Evolutionary conservation across 2,888 invertebrate species (phyloP).

Genomic region (Leucophora obtusa): DNA sequence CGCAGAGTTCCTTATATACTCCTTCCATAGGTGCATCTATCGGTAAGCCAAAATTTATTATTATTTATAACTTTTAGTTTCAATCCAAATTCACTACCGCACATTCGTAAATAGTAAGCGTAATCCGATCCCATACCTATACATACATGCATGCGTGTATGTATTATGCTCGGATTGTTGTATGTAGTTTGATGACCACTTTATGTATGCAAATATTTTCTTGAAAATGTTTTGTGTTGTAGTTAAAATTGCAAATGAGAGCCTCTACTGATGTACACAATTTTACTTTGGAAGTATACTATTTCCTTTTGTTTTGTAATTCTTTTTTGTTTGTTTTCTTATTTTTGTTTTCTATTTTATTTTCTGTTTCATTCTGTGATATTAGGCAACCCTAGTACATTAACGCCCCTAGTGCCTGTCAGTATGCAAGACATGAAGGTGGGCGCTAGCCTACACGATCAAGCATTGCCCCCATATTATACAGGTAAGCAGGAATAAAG

Average conservation of each 20-base stretch:
- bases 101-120: not conserved
- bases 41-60: slow-evolving; percentile 79
- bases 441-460: slow-evolving; percentile 83
- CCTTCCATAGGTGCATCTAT: slow-evolving; percentile 86
- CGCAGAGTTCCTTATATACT: slow-evolving; percentile 87
- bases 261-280: not conserved
- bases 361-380: slow-evolving; percentile 40
- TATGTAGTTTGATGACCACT: not conserved
- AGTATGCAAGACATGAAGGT: slow-evolving; percentile 88
- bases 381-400: slow-evolving; percentile 81
- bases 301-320: slow-evolving; percentile 12
- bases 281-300: slow-evolving; percentile 1
- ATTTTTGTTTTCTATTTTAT: slow-evolving; percentile 48
- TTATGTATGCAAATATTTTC: not conserved
- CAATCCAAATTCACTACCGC: not conserved
- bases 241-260: not conserved
- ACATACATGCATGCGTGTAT: not conserved
- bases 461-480: slow-evolving; percentile 84
- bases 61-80: not conserved
- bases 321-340: slow-evolving; percentile 37
- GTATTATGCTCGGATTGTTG: not conserved
- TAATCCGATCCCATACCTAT: not conserved
- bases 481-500: slow-evolving; percentile 80
- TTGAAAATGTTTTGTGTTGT: not conserved
- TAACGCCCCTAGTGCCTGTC: slow-evolving; percentile 86